Conservation (phyloP, 2,888 invertebrate species). For the Plusia festucae region DNA sequence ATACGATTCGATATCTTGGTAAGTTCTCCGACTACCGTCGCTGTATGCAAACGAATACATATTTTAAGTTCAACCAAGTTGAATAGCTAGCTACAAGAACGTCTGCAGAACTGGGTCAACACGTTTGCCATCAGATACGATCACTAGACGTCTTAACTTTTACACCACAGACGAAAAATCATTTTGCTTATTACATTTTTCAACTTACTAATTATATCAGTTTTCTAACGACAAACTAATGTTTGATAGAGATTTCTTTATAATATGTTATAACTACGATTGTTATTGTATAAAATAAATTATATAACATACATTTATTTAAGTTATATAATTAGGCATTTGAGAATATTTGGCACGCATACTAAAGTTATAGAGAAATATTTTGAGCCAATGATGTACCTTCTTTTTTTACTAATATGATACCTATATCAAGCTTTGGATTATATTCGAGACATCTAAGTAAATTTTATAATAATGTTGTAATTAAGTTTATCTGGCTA, state of each 20-base stretch:
- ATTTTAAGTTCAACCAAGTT: slow-evolving; percentile 57
- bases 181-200: slow-evolving; percentile 18
- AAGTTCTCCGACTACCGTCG: slow-evolving; percentile 41
- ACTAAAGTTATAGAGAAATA: too few relatives aligned
- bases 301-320: too few relatives aligned
- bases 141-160: slow-evolving; percentile 47
- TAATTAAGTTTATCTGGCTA: slow-evolving; percentile 14
- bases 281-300: background rate
- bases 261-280: background rate
- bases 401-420: too few relatives aligned
- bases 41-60: slow-evolving; percentile 58
- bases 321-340: too few relatives aligned
- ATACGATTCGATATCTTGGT: slow-evolving; percentile 49
- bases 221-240: background rate
- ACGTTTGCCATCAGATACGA: slow-evolving; percentile 58
- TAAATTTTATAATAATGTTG: slow-evolving; percentile 41
- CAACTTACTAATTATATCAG: slow-evolving; percentile 12
- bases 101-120: slow-evolving; percentile 62
- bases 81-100: slow-evolving; percentile 46
- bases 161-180: slow-evolving; percentile 28
- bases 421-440: slow-evolving; percentile 36
- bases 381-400: too few relatives aligned
- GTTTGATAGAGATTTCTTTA: background rate
- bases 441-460: slow-evolving; percentile 20
- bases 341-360: too few relatives aligned